A percentile compares a stretch with the other conserved stretches of the same genome.
These are phyloP conservation scores for Streblospio benedicti DNA, from an alignment of 1,140 invertebrate species.

Conservation along the genomic window DNA sequence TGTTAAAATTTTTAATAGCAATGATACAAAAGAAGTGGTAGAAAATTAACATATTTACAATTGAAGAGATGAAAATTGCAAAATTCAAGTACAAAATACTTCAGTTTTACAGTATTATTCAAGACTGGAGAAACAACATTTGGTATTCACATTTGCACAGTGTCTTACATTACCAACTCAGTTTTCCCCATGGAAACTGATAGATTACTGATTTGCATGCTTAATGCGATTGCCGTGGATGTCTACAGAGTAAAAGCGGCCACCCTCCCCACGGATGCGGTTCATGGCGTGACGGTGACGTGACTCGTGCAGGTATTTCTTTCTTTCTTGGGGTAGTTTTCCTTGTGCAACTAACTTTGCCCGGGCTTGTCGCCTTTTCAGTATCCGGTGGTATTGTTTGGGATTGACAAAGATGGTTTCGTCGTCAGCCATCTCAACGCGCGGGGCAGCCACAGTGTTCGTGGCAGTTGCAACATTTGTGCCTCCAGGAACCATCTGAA, in stretches of 20 bases:
- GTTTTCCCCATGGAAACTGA: too few relatives aligned
- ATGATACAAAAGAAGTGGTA: too few relatives aligned
- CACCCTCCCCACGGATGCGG: slow-evolving; percentile 88
- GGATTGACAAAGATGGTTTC: slow-evolving; percentile 91
- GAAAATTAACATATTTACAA: too few relatives aligned
- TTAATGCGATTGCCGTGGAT: too few relatives aligned
- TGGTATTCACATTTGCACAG: too few relatives aligned
- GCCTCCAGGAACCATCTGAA: slow-evolving; percentile 10
- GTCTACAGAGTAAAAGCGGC: slow-evolving; percentile 67
- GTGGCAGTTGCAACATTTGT: not conserved
- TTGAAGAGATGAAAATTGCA: too few relatives aligned
- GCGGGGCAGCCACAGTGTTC: slow-evolving; percentile 2
- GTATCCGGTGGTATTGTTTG: slow-evolving; percentile 58
- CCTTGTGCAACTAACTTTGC: slow-evolving; percentile 53
- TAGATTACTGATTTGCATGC: too few relatives aligned
- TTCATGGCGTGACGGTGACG: slow-evolving; percentile 96
- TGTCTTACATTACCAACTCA: too few relatives aligned
- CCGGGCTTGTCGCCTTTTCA: slow-evolving; percentile 42
- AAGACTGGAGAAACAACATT: too few relatives aligned
- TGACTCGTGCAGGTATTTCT: slow-evolving; percentile 99
- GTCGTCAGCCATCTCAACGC: slow-evolving; percentile 18
- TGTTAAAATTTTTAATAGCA: too few relatives aligned
- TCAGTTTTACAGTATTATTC: too few relatives aligned
- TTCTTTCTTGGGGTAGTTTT: slow-evolving; percentile 92
- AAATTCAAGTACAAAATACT: too few relatives aligned